Evolutionary conservation across 2,888 invertebrate genomes (phyloP), one percentile per base, ranked within the genome.

Genomic region (Amaurobius ferox): DNA sequence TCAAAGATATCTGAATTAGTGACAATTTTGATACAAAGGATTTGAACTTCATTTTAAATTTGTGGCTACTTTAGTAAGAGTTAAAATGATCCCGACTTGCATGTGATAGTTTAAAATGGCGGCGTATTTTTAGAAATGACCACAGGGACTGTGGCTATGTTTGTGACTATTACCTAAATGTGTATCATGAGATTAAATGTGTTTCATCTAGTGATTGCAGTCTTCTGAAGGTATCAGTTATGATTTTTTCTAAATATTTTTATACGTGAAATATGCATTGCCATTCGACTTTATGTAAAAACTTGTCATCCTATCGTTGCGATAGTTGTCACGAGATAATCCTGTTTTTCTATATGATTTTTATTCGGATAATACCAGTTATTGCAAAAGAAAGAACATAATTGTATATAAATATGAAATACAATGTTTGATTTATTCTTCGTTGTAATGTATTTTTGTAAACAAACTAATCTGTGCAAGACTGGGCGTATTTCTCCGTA

Each of bases 101-200:
- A 55, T 16, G 19, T 30, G 61, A 67, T 67, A 66, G 32, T 39
- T 32, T 76, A 81, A 81, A 81, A 81, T 81, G 81, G 81, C 81
- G 81, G 81, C 68, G 66, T 74, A 70, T 80, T 32, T 30, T 80
- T 29, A 32, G 80, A 73, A 67, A 64, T 80, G 80, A 80, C 80
- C 80, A 71, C 77, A 83, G 64, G 83, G 83, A 77, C 83, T 77
- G 71, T 76, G 83, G 83, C 80, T 73, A 32, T 80, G 67, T 80
- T 73, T 73, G 73, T 73, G 55, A 55, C 23, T 55, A 23, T n/a
- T 23, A 55, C 55, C 6, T 55, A 55, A 55, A 55, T 55, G 55
- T 55, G 16, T 23, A 55, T 19, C 23, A 11, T 23, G 55, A 55
- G 55, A 23, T 55, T 11, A 6, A 19, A 23, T 55, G 23, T 23